A percentile compares a stretch with the other conserved stretches of the same genome.
phyloP scores from a whole-genome alignment of 2,113 vertebrate genomes.

The Ifrita kowaldi region DNA sequence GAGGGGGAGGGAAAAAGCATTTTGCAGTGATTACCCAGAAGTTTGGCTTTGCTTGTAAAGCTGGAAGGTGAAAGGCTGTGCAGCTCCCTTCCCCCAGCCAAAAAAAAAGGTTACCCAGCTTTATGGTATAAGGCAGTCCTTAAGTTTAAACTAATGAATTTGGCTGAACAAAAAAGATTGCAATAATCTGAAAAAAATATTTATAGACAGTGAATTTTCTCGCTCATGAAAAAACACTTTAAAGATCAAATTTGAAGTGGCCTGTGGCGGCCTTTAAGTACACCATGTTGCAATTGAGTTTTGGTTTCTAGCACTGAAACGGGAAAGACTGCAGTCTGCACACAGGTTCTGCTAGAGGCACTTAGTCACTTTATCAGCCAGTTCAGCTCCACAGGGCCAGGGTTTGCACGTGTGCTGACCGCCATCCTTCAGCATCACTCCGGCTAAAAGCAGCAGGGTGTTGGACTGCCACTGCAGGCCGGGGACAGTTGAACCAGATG shows the following conservation, averaged over 20 bases:
- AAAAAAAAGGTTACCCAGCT: background rate
- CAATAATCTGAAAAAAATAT: background rate
- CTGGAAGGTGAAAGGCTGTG: conserved; percentile 47
- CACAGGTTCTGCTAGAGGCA: background rate
- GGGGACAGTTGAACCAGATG: background rate
- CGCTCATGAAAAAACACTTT: background rate
- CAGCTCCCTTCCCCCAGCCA: background rate
- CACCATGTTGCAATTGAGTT: background rate
- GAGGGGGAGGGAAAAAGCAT: conserved; percentile 48
- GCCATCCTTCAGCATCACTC: background rate
- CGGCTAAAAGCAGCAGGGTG: background rate
- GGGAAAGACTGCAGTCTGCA: background rate
- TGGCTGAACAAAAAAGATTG: background rate
- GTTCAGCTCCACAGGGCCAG: background rate
- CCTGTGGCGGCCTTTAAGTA: background rate
- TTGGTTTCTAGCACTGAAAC: background rate
- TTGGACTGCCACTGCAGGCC: background rate
- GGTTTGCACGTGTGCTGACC: background rate
- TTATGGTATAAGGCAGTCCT: background rate
- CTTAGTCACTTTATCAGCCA: background rate
- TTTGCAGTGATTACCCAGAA: conserved; percentile 53
- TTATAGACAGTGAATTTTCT: background rate
- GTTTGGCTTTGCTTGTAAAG: conserved; percentile 50
- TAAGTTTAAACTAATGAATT: background rate
- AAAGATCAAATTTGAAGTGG: background rate